A percentile compares a stretch with the other conserved stretches of the same genome.
Evolutionary conservation across 2,888 invertebrate genomes (phyloP).

Genomic region (Labia minor): DNA sequence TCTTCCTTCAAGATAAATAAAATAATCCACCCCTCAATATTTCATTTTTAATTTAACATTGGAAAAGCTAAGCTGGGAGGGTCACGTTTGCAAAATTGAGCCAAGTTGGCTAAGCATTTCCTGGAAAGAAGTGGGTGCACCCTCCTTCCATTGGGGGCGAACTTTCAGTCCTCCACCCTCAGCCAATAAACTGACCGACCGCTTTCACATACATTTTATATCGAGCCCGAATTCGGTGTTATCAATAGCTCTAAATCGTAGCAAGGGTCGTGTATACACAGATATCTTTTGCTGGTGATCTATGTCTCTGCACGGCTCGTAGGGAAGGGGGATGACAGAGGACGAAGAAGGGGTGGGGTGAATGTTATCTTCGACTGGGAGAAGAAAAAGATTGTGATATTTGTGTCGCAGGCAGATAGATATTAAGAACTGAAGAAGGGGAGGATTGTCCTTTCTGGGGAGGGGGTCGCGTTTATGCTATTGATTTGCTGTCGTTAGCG

Average conservation of each 20-base stretch:
- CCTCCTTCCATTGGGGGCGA: neutral
- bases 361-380: too few species aligned
- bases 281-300: neutral
- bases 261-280: neutral
- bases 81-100: slow-evolving; percentile 2
- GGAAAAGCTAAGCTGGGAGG: neutral
- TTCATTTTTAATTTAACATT: slow-evolving; percentile 13
- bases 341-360: too few species aligned
- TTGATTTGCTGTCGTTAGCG: neutral
- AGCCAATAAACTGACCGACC: slow-evolving; percentile 7
- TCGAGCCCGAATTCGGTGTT: neutral
- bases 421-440: neutral
- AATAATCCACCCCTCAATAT: neutral
- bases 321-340: too few species aligned
- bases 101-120: neutral
- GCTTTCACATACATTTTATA: neutral
- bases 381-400: neutral
- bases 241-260: neutral
- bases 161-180: neutral
- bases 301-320: neutral
- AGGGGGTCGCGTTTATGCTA: neutral
- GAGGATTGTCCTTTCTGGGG: neutral
- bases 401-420: neutral
- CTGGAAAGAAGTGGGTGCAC: too few species aligned
- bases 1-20: neutral